Base-by-base conservation (phyloP, 2,888 invertebrate genomes). In the Orthosia cruda region DNA sequence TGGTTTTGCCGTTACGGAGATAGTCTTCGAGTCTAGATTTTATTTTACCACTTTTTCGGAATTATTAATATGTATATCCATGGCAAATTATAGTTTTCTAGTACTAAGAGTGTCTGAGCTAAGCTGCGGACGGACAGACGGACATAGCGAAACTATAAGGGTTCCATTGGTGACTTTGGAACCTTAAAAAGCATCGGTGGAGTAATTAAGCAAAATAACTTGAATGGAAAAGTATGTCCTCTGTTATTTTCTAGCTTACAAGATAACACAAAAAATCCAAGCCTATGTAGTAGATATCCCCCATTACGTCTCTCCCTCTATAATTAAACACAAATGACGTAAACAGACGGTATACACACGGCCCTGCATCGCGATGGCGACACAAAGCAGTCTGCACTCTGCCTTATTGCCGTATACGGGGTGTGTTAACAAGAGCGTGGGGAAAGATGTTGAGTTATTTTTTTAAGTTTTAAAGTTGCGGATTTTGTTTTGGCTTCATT, bases 301-400 rank as follows among this genome's bases (percentile, higher is more conserved):
- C 87, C 88, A 88, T 89, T 87, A 85, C 82, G 79, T 72, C 63
- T 65, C 76, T 66, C 80, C 77, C 78, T 74, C 74, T 71, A 75
- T 95, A 94, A 95, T 95, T 95, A 95, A 93, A 94, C 91, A 91
- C 94, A 93, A 95, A 95, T 93, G 93, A 94, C 91, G 90, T 92
- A 89, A 90, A 79, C 75, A 82, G 82, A 59, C 87, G 78, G 90
- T 55, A 50, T 89, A 89, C 90, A 90, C 89, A 89, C 87, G 73
- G 84, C 76, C 81, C 83, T 87, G 89, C 92, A 93, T 94, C 93
- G 93, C 88, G 91, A 94, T 92, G 91, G 91, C 88, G 90, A 91
- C 89, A 94, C 94, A 95, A 95, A 93, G 94, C 93, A 77, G 93
- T 93, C 93, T 94, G 95, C 96, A 96, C 96, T 96, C 93, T 92